Base-by-base conservation (phyloP, 2,113 vertebrate genomes). In the Xenus cinereus region DNA sequence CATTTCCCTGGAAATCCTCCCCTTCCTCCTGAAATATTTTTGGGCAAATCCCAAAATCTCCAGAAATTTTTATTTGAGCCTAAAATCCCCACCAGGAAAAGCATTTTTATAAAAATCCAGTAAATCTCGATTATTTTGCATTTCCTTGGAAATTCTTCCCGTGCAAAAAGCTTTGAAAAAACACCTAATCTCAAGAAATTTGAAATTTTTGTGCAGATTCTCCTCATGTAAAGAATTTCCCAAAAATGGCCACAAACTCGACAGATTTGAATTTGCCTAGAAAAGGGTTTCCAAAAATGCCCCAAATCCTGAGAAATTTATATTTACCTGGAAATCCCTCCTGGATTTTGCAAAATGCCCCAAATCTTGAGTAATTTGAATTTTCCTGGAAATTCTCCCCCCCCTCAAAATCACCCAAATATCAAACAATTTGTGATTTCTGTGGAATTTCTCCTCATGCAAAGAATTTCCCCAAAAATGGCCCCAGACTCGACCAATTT, bases 311-410 rank as follows among this genome's bases (percentile, higher is more conserved):
- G 1, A 19, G 12, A 0, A 5, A 84, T 73, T 73, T 3, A 20
- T 7, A 4, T 51, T 32, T 28, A 6, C 1, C 26, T 4, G 1
- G 14, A 37, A 54, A 35, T 43, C 6, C 10, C 51, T 51, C 50
- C 24, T 48, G 21, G 46, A 48, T 48, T 48, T 48, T 48, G 46
- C 21, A 48, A 23, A 22, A 48, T 22, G 4, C 14, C 19, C 19
- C 14, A 22, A n/a, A 7, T 19, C 7, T 14, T 0, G 5, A 20
- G 6, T 2, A 2, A 43, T 53, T 22, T 2, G 33, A 3, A 11
- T 60, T 50, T 23, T 4, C 30, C 30, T 1, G 2, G 9, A 33
- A 57, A 71, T 14, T 19, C 11, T n/a, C 37, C 10, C 37, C 37
- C 37, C 37, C 37, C 10, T 8, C 37, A 39, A 39, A 39, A 39